Conservation (phyloP, 2,113 vertebrate genomes). For the Crotalus tigris region DNA sequence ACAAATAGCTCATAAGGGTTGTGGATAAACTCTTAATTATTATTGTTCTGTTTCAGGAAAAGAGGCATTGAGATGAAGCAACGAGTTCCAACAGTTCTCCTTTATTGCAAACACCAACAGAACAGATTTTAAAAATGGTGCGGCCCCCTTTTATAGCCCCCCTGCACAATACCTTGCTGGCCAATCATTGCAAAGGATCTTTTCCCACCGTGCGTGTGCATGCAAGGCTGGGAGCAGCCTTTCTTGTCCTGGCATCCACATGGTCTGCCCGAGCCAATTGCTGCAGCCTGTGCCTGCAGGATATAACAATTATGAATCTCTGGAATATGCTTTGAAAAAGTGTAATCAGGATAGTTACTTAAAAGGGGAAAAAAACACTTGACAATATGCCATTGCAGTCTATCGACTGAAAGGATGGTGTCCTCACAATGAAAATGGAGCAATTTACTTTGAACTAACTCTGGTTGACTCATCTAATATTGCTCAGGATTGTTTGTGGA, state of each 20-base stretch:
- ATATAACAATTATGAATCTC: slow-evolving; percentile 40
- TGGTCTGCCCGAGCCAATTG: too few relatives aligned
- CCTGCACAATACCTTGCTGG: too few relatives aligned
- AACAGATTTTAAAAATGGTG: too few relatives aligned
- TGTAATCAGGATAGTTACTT: slow-evolving; percentile 55
- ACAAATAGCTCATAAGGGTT: background rate
- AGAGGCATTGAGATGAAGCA: too few relatives aligned
- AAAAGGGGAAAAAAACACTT: slow-evolving; percentile 26
- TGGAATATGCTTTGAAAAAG: slow-evolving; percentile 51
- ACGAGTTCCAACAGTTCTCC: too few relatives aligned
- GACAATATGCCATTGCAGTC: slow-evolving; percentile 35
- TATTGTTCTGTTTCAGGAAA: background rate
- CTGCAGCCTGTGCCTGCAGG: too few relatives aligned
- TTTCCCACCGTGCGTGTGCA: too few relatives aligned
- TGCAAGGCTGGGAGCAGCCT: too few relatives aligned
- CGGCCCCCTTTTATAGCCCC: too few relatives aligned
- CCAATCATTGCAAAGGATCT: too few relatives aligned
- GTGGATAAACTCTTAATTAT: slow-evolving; percentile 51
- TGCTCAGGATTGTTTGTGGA: slow-evolving; percentile 69
- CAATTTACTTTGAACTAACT: slow-evolving; percentile 76
- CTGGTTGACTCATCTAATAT: slow-evolving; percentile 67
- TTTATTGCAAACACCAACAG: too few relatives aligned
- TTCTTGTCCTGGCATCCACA: too few relatives aligned
- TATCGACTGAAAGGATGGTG: slow-evolving; percentile 59
- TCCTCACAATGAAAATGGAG: slow-evolving; percentile 68